Base-by-base conservation (phyloP, 2,113 vertebrate species). In the Phylloscopus whistleri region DNA sequence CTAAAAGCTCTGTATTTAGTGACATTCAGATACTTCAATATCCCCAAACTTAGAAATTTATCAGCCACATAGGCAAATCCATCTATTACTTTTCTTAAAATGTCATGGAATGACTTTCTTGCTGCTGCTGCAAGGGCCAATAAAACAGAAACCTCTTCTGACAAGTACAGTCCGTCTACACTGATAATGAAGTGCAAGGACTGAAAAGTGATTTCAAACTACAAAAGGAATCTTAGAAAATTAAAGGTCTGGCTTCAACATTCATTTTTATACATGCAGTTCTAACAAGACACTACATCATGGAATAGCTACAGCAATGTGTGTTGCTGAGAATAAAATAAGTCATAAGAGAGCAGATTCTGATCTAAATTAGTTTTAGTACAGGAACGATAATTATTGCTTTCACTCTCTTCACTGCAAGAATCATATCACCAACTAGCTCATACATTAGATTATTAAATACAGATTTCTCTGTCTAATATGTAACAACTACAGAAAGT, bases 21-120 rank as follows among this genome's bases (percentile, higher is more conserved):
- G 55, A 82, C 64, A 68, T 22, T 68, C 51, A 46, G 66, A 70
- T 23, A 64, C 14, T 89, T 84, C n/a, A 51, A 12, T 62, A 77
- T 16, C 27, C 16, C 58, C 82, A 80, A 94, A 91, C 60, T 79
- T 77, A 9, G 11, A 93, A 89, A 95, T 52, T n/a, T 60, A 80
- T 49, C 72, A 94, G 52, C 41, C 43, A 49, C 39, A 84, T 15
- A 86, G 55, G 55, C 35, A 95, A 93, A 95, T n/a, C 23, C 49
- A 92, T 80, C 90, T 72, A 88, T 52, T 76, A 68, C 43, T 72
- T 94, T 86, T 79, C 88, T 85, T 93, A 67, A 95, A 86, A 89
- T 84, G 46, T 69, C 33, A 95, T 2, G 27, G 85, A 74, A 66
- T n/a, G 16, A 68, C 72, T 15, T 21, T 60, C 84, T 94, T 49